phyloP scores from a whole-genome alignment of 1,140 invertebrate genomes.

The Pogonomyrmex barbatus region DNA sequence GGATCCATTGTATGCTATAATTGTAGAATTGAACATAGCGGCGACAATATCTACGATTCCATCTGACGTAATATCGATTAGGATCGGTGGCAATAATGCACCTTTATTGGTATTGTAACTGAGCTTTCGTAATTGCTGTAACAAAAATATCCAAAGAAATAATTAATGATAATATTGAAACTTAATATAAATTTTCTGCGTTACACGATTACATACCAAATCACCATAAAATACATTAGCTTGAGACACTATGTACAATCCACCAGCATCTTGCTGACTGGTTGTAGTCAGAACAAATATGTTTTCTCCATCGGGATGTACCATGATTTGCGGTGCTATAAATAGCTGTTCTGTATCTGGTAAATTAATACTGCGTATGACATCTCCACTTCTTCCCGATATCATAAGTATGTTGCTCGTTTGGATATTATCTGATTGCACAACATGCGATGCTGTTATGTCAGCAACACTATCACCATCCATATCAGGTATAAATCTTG shows the following conservation, averaged over 20 bases:
- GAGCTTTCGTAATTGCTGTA: conserved; percentile 83
- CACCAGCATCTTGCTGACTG: conserved; percentile 90
- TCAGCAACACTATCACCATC: conserved; percentile 91
- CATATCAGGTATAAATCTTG: conserved; percentile 90
- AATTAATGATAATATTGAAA: conserved; percentile 14
- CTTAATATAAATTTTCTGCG: conserved; percentile 1
- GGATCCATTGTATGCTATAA: conserved; percentile 91
- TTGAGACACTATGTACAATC: conserved; percentile 89
- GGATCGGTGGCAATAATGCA: conserved; percentile 89
- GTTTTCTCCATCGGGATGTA: conserved; percentile 87
- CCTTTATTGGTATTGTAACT: conserved; percentile 85
- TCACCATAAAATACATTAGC: conserved; percentile 87
- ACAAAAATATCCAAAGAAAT: conserved; percentile 59
- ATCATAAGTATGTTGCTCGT: conserved; percentile 90
- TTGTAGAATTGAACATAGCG: conserved; percentile 90
- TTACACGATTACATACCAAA: conserved; percentile 84
- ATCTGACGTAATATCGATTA: conserved; percentile 92
- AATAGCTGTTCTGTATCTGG: conserved; percentile 91
- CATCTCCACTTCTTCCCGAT: conserved; percentile 90
- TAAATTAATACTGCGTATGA: conserved; percentile 88
- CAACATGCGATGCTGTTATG: conserved; percentile 90
- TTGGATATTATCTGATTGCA: conserved; percentile 83
- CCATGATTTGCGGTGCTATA: conserved; percentile 89
- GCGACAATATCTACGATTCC: conserved; percentile 91
- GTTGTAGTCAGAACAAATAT: conserved; percentile 91